Base-by-base conservation (phyloP, 2,888 invertebrate genomes). In the Mechanitis mazaeus region DNA sequence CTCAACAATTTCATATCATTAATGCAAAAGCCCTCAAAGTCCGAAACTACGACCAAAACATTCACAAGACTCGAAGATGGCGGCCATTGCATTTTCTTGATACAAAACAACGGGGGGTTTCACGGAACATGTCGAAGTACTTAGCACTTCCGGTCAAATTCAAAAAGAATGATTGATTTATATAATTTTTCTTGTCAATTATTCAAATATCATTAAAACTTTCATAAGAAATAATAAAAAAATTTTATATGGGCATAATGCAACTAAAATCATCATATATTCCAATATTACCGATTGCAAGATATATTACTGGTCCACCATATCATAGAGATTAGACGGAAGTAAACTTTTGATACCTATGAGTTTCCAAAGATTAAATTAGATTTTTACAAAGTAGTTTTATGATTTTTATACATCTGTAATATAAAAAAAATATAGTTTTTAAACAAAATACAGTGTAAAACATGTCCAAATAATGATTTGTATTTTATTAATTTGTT, bases 1-100 rank as follows among this genome's bases (percentile, higher is more conserved):
- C 81, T 78, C 81, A 81, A 79, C 81, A 88, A 85, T 85, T 81
- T 79, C 87, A 89, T 88, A 87, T 77, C 86, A 90, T 82, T 76
- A 74, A 75, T 65, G 78, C 84, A 85, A 84, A 79, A 83, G 73
- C 78, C 83, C 80, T 87, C 81, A 89, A 84, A 88, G 81, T 86
- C 72, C 77, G 83, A 80, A 88, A 89, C 87, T 90, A 88, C 88
- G 90, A 90, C 92, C 92, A 94, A 94, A 94, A 94, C 93, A 94
- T 93, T 93, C 93, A 93, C 93, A 92, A 93, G 93, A 94, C 91
- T 93, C 93, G 94, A 94, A 94, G 93, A 94, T 94, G 94, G 94
- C 94, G 94, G 94, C 94, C 94, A 94, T 94, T 94, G 92, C 93
- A 89, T 93, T 93, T 92, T 92, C 93, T 92, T 92, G 94, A 94